Base-by-base conservation (phyloP, 1,140 invertebrate species). In the Colletes latitarsis region DNA sequence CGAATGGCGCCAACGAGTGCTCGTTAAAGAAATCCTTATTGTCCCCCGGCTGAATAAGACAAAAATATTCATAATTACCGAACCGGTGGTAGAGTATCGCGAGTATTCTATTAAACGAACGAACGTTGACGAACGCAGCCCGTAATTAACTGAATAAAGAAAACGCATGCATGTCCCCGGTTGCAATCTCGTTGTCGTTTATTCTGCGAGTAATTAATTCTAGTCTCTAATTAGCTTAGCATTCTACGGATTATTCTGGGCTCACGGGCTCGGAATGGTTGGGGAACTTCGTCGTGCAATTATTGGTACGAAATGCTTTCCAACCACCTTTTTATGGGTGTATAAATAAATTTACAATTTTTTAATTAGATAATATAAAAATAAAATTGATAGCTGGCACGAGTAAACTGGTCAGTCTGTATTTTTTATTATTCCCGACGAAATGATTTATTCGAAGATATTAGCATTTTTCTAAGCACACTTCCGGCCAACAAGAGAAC, bases 141-240 rank as follows among this genome's bases (percentile, higher is more conserved):
- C 43, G 17, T 58, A 72, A 70, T 72, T 72, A 66, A 53, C 68
- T 39, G 49, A 80, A 75, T n/a, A 80, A 67, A 58, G 43, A 80
- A 80, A 6, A 80, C 41, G n/a, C 71, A 15, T n/a, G 43, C 63
- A 30, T 12, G 55, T 58, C 12, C 70, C 6, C 70, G 62, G 21
- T 67, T 21, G 63, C 55, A 21, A 57, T 75, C 66, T 74, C 62
- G 52, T 74, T 71, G 17, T 19, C 72, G 46, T 75, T 63, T 63
- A 75, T 68, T 80, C 77, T 49, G 52, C n/a, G 71, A 75, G 62
- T 80, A 80, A 81, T 76, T 81, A 77, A 81, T 81, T 77, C 71
- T 75, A 43, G 46, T 70, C 79, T 21, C 74, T 77, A 81, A 81
- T 81, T 81, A 81, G 66, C 74, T 6, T 49, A 58, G 74, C 79